These are phyloP conservation scores for Tortrix viridana DNA, from an alignment of 2,888 invertebrate genomes.

Conservation along the genomic window DNA sequence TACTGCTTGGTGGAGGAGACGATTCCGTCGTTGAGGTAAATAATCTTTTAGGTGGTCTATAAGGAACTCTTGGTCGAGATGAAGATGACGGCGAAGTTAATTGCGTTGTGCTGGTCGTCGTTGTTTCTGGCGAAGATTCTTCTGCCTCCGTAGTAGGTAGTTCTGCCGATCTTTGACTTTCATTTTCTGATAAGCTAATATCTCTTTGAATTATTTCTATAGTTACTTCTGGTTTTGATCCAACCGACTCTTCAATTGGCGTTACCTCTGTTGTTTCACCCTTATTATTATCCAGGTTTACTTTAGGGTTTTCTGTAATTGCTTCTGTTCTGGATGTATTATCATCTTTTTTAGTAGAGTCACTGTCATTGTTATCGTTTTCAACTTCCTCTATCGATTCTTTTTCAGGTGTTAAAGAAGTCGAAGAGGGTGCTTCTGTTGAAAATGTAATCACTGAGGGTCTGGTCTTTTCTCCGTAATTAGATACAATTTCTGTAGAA, in stretches of 20 bases:
- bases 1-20: slow-evolving; percentile 64
- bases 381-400: slow-evolving; percentile 41
- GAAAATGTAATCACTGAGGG: slow-evolving; percentile 47
- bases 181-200: slow-evolving; percentile 56
- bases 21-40: slow-evolving; percentile 75
- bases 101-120: slow-evolving; percentile 61
- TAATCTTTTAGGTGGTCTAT: slow-evolving; percentile 69
- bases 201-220: slow-evolving; percentile 55
- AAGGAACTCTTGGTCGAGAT: slow-evolving; percentile 66
- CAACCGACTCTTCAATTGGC: slow-evolving; percentile 12
- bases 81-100: slow-evolving; percentile 55
- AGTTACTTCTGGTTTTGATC: slow-evolving; percentile 52
- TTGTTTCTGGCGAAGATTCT: slow-evolving; percentile 53
- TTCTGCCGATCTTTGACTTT: slow-evolving; percentile 27
- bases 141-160: slow-evolving; percentile 45
- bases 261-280: slow-evolving; percentile 22
- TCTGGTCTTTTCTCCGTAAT: slow-evolving; percentile 72
- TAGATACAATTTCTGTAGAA: slow-evolving; percentile 55
- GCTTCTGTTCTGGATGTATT: slow-evolving; percentile 28
- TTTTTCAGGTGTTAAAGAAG: slow-evolving; percentile 45
- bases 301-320: slow-evolving; percentile 21
- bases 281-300: slow-evolving; percentile 1
- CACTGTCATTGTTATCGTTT: slow-evolving; percentile 32
- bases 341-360: slow-evolving; percentile 10
- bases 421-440: slow-evolving; percentile 42